Conservation (phyloP, 2,797 vertebrate species). For the Manis pentadactyla region DNA sequence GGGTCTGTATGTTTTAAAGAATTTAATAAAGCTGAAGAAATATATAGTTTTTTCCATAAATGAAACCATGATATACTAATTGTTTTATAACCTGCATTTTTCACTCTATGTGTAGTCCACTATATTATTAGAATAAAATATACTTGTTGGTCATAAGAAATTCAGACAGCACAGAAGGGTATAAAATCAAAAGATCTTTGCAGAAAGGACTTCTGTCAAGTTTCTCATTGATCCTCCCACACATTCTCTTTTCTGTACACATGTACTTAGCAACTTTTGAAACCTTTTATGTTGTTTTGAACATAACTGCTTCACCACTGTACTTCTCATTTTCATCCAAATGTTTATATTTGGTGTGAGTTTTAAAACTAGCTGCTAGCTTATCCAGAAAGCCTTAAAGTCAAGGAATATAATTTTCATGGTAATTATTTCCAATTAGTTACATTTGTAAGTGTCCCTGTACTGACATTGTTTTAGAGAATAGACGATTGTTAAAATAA, state of each 20-base stretch:
- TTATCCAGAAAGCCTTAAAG: background rate
- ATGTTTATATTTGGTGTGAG: background rate
- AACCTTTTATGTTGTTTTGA: background rate
- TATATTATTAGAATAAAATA: background rate
- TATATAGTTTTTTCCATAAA: background rate
- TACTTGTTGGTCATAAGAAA: background rate
- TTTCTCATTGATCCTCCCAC: background rate
- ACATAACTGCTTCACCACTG: background rate
- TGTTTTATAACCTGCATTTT: background rate
- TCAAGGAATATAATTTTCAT: background rate
- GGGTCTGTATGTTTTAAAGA: background rate
- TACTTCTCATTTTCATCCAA: background rate
- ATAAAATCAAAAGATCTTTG: background rate
- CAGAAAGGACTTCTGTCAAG: background rate
- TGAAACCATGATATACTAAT: background rate
- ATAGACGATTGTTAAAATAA: background rate
- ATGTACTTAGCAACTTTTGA: background rate
- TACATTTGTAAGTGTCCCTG: background rate
- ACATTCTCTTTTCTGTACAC: background rate
- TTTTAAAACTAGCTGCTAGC: constrained; percentile 17
- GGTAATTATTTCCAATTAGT: background rate
- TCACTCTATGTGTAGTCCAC: background rate
- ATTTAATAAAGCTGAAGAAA: constrained; percentile 26
- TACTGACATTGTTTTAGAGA: constrained; percentile 6
- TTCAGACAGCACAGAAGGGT: background rate